A percentile compares a stretch with the other conserved stretches of the same genome.
These are phyloP conservation scores for Trissoscelio sp. DNA, from an alignment of 2,888 invertebrate genomes.

Conservation along the genomic window DNA sequence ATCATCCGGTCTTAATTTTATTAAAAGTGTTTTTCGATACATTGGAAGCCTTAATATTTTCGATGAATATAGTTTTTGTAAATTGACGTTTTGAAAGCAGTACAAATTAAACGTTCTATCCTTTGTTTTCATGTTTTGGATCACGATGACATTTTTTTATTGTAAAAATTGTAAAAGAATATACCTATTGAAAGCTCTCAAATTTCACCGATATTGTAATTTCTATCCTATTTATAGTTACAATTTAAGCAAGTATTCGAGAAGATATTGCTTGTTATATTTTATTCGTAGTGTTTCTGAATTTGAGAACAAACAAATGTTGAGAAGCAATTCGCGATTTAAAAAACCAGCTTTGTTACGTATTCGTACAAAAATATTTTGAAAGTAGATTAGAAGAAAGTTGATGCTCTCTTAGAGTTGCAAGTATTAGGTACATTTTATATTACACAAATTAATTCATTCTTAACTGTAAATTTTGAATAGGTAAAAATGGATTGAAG, in stretches of 20 bases:
- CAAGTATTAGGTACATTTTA: not conserved
- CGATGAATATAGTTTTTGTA: slow-evolving; percentile 44
- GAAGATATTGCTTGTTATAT: slow-evolving; percentile 36
- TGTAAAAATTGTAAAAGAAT: slow-evolving; percentile 58
- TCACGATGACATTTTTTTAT: slow-evolving; percentile 28
- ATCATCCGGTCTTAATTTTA: slow-evolving; percentile 45
- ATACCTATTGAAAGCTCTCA: slow-evolving; percentile 45
- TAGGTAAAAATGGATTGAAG: too few relatives aligned
- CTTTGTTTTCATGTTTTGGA: slow-evolving; percentile 11
- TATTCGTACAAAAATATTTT: not conserved
- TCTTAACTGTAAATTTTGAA: too few relatives aligned
- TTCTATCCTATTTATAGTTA: slow-evolving; percentile 41
- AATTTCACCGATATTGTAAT: slow-evolving; percentile 43
- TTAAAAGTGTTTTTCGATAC: slow-evolving; percentile 42
- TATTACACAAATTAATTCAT: too few relatives aligned
- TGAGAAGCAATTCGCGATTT: not conserved
- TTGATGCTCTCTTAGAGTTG: not conserved
- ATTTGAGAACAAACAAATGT: not conserved
- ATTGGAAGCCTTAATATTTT: slow-evolving; percentile 50
- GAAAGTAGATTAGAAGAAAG: not conserved
- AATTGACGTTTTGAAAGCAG: slow-evolving; percentile 55
- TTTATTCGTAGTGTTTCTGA: not conserved
- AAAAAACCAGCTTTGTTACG: not conserved
- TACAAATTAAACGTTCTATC: slow-evolving; percentile 30
- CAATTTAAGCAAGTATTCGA: slow-evolving; percentile 45